phyloP scores from a whole-genome alignment of 2,888 invertebrate species.

The Conchocele bisecta region DNA sequence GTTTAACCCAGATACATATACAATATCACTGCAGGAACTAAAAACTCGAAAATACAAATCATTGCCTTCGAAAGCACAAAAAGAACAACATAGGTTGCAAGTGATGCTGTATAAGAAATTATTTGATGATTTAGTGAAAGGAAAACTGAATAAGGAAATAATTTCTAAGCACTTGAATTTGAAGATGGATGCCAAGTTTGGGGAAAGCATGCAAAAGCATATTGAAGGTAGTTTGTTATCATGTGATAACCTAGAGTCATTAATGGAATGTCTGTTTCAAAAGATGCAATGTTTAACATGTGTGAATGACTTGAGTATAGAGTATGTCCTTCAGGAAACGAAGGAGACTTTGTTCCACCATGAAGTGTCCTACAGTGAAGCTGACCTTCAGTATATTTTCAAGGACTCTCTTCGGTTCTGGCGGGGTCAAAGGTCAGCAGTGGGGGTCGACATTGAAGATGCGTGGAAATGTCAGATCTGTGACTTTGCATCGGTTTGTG shows the following conservation, averaged over 20 bases:
- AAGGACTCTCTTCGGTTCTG: constrained; percentile 69
- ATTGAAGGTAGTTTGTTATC: constrained; percentile 37
- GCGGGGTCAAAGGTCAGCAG: constrained; percentile 68
- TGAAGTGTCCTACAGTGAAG: constrained; percentile 64
- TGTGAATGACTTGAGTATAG: constrained; percentile 66
- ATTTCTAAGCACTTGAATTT: constrained; percentile 69
- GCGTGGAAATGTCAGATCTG: constrained; percentile 80
- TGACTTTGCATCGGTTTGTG: constrained; percentile 76
- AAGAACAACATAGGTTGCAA: constrained; percentile 72
- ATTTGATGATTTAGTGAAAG: constrained; percentile 78
- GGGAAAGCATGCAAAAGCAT: constrained; percentile 60
- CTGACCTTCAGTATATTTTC: constrained; percentile 58
- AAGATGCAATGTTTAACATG: constrained; percentile 72
- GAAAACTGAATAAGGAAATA: constrained; percentile 62
- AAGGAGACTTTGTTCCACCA: constrained; percentile 62
- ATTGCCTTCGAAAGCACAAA: constrained; percentile 71
- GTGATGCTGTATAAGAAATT: constrained; percentile 78
- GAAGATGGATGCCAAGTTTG: constrained; percentile 63
- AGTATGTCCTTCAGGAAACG: constrained; percentile 77
- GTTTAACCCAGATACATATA: constrained; percentile 75
- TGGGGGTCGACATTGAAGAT: constrained; percentile 81
- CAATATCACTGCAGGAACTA: constrained; percentile 73
- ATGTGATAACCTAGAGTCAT: constrained; percentile 53
- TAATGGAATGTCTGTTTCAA: constrained; percentile 62
- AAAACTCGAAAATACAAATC: constrained; percentile 70